Conservation (phyloP, 1,140 invertebrate genomes). For the Diabrotica undecimpunctata region DNA sequence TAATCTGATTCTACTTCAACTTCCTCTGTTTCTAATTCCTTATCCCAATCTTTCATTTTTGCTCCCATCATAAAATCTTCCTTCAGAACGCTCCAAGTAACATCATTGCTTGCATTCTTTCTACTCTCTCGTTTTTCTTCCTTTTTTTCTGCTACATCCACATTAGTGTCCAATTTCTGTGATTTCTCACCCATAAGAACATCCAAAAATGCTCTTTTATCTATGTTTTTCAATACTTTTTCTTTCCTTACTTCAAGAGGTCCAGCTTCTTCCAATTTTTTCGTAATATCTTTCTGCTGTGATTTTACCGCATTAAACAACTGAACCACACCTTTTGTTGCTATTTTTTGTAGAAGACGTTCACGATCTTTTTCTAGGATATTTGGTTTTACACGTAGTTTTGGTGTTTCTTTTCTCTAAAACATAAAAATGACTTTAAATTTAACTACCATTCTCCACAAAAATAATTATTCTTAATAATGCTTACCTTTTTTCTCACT, state of each 20-base stretch:
- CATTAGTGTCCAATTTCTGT: constrained; percentile 52
- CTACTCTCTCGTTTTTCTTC: constrained; percentile 47
- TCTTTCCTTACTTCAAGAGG: constrained; percentile 77
- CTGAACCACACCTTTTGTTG: constrained; percentile 87
- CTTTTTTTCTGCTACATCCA: constrained; percentile 47
- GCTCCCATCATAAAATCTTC: constrained; percentile 87
- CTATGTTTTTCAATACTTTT: constrained; percentile 75
- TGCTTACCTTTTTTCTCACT: constrained; percentile 48
- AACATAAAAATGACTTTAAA: constrained; percentile 36
- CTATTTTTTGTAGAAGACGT: constrained; percentile 72
- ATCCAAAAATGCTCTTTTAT: constrained; percentile 79
- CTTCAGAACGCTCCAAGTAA: constrained; percentile 55
- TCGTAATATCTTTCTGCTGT: constrained; percentile 76
- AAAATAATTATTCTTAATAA: background rate
- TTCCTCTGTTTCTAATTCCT: constrained; percentile 55
- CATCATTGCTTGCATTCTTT: constrained; percentile 25
- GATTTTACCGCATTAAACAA: constrained; percentile 85
- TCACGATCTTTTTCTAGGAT: constrained; percentile 71
- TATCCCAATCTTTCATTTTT: constrained; percentile 89
- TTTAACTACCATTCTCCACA: background rate
- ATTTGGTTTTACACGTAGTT: constrained; percentile 70
- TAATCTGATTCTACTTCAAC: constrained; percentile 29
- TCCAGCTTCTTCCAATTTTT: constrained; percentile 68
- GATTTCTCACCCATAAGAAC: constrained; percentile 73
- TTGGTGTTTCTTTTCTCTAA: constrained; percentile 60